Conservation (phyloP, 2,797 vertebrate genomes). For the Enteromius paludinosus region DNA sequence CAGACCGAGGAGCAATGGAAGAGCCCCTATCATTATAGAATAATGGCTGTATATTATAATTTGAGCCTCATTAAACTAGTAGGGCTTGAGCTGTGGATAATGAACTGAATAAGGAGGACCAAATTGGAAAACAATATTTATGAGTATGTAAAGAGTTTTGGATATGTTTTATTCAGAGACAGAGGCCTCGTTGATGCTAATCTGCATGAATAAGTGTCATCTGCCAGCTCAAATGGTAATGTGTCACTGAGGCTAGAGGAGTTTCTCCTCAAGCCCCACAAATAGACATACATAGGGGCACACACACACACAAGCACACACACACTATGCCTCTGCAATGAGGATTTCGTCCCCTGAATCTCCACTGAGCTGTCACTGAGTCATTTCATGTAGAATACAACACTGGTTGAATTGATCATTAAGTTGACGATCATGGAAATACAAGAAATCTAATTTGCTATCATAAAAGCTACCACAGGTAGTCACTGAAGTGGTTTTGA, state of each 20-base stretch:
- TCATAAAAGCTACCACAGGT: not conserved
- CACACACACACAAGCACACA: slow-evolving; percentile 21
- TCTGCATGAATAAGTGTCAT: slow-evolving; percentile 62
- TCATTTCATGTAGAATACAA: not conserved
- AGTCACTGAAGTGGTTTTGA: slow-evolving; percentile 8
- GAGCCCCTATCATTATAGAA: slow-evolving; percentile 48
- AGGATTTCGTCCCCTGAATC: slow-evolving; percentile 45
- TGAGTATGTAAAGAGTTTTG: slow-evolving; percentile 56
- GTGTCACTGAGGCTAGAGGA: slow-evolving; percentile 55
- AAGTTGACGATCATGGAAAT: not conserved
- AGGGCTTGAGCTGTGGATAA: slow-evolving; percentile 52
- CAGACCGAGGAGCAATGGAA: slow-evolving; percentile 3
- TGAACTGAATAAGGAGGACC: slow-evolving; percentile 53
- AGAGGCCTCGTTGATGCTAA: slow-evolving; percentile 55
- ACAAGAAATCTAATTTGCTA: not conserved
- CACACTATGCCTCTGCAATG: slow-evolving; percentile 22
- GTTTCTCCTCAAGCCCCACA: slow-evolving; percentile 40
- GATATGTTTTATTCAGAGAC: slow-evolving; percentile 63
- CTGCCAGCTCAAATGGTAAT: slow-evolving; percentile 63
- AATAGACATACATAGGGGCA: slow-evolving; percentile 38
- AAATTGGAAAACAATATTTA: slow-evolving; percentile 59
- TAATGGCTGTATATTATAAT: slow-evolving; percentile 50
- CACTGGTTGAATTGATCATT: not conserved
- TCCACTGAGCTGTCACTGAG: slow-evolving; percentile 41
- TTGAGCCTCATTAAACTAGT: slow-evolving; percentile 54